Evolutionary conservation across 2,888 invertebrate species (phyloP).

Genomic region (Rhagium mordax): DNA sequence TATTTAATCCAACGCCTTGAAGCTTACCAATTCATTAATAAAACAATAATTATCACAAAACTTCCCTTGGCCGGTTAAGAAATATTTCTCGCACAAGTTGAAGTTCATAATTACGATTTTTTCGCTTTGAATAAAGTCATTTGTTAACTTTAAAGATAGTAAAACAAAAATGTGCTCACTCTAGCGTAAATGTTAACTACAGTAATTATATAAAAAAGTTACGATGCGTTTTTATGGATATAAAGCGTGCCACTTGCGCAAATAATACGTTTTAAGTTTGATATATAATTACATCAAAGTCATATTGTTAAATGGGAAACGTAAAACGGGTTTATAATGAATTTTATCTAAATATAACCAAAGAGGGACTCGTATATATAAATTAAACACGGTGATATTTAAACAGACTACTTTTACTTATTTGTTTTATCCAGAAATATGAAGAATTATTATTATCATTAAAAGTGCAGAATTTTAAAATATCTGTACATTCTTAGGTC

Average conservation of each 20-base stretch:
- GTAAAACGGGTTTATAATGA: constrained; percentile 1
- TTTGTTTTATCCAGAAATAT: no score
- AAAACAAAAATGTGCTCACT: neutral
- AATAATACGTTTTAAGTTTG: constrained; percentile 6
- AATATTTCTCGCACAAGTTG: neutral
- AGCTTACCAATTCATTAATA: no score
- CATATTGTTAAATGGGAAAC: neutral
- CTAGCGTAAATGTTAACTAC: neutral
- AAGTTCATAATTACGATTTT: neutral
- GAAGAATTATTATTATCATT: no score
- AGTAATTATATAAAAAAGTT: neutral
- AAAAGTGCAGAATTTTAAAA: no score
- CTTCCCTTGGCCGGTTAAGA: no score
- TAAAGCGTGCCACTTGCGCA: neutral
- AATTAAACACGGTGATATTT: no score
- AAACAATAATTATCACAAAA: no score
- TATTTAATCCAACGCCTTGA: no score
- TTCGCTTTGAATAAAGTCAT: neutral
- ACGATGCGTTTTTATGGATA: neutral
- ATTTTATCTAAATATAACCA: neutral
- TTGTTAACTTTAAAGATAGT: neutral
- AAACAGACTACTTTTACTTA: neutral
- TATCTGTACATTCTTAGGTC: no score
- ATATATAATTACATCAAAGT: neutral
- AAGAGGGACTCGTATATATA: neutral